Evolutionary conservation across 92 coral and sea anemone genomes (phyloP).

Genomic region (Zoanthus sociatus): DNA sequence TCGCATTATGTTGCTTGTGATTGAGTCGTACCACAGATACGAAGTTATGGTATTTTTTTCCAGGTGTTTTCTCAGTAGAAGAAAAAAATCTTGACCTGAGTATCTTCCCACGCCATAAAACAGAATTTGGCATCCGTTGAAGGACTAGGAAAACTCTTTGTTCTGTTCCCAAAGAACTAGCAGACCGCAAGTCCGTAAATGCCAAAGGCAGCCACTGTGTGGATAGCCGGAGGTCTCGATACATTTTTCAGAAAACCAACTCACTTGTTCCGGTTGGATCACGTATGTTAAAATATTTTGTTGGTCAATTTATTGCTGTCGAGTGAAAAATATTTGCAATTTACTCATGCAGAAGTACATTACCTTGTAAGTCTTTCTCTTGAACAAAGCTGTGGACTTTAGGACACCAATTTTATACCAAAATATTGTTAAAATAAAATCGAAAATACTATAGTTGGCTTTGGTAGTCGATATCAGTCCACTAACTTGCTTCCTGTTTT

Average conservation of each 20-base stretch:
- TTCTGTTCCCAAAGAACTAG: conserved; percentile 31
- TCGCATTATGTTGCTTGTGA: conserved; percentile 38
- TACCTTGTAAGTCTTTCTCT: too few relatives aligned
- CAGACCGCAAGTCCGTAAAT: conserved; percentile 37
- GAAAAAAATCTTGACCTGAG: conserved; percentile 29
- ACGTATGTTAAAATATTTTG: conserved; percentile 16
- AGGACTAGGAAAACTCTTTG: conserved; percentile 49
- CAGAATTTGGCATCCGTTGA: conserved; percentile 53
- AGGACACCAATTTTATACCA: conserved; percentile 31
- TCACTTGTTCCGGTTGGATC: conserved; percentile 48
- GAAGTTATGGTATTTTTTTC: conserved; percentile 41
- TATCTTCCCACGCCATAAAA: conserved; percentile 43
- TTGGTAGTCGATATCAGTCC: neutral
- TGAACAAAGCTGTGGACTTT: too few relatives aligned
- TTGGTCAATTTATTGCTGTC: neutral
- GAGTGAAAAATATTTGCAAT: too few relatives aligned
- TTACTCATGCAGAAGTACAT: too few relatives aligned
- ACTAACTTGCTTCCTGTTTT: conserved; percentile 30
- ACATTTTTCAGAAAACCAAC: conserved; percentile 37
- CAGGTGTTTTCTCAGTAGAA: conserved; percentile 28
- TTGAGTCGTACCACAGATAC: conserved; percentile 37
- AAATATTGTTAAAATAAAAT: conserved; percentile 27
- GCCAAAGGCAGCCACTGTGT: conserved; percentile 55
- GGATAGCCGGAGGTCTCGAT: conserved; percentile 45
- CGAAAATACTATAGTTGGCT: conserved; percentile 23